A percentile compares a stretch with the other conserved stretches of the same genome.
phyloP scores from a whole-genome alignment of 2,113 vertebrate species.

The Nerophis lumbriciformis region DNA sequence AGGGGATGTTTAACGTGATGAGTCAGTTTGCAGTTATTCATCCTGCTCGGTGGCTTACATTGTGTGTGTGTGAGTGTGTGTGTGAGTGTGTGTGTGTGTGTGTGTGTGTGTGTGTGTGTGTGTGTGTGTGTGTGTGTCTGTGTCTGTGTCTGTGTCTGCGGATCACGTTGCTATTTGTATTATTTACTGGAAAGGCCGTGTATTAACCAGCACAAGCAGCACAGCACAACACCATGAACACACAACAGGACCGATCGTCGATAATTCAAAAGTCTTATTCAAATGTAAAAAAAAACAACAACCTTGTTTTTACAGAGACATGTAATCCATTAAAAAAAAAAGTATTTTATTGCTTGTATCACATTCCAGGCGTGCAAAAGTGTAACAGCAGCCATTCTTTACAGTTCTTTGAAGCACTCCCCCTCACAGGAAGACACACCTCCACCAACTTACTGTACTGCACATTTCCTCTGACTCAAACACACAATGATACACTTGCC shows the following conservation, averaged over 20 bases:
- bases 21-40: slow-evolving; percentile 21
- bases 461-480: slow-evolving; percentile 24
- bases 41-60: slow-evolving; percentile 7
- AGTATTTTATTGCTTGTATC: not conserved
- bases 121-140: not conserved
- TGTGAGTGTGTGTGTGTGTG: not conserved
- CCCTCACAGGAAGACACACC: slow-evolving; percentile 56
- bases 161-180: slow-evolving; percentile 19
- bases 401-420: slow-evolving; percentile 21
- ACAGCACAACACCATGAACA: not conserved
- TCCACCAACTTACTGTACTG: slow-evolving; percentile 13
- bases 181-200: slow-evolving; percentile 27
- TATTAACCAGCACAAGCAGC: slow-evolving; percentile 16
- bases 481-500: slow-evolving; percentile 13
- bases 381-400: not conserved
- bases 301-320: not conserved
- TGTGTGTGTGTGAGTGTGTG: no score
- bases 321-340: not conserved
- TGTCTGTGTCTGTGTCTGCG: not conserved
- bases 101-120: no score
- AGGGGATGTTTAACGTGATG: slow-evolving; percentile 21
- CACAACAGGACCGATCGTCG: no score
- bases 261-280: no score
- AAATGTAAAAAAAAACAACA: no score
- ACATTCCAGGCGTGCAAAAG: not conserved